Evolutionary conservation across 1,140 invertebrate species (phyloP).

Genomic region (Drosophila arawakana): DNA sequence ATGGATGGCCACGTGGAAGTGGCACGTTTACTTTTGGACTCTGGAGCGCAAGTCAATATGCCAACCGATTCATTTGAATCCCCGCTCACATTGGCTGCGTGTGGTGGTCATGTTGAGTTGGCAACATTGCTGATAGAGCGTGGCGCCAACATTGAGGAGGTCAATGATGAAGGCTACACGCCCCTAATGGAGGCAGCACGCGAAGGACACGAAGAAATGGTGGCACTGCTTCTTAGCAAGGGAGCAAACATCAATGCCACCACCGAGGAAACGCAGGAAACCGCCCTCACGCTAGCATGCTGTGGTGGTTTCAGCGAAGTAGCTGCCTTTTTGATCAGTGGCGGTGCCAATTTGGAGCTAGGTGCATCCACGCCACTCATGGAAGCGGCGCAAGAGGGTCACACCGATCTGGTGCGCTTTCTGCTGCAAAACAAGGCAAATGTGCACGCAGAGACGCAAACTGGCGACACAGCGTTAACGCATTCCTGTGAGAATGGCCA

Average conservation of each 20-base stretch:
- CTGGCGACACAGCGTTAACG: constrained; percentile 98
- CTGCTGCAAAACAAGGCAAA: constrained; percentile 93
- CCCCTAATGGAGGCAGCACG: constrained; percentile 99
- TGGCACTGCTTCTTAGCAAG: constrained; percentile 95
- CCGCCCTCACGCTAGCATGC: constrained; percentile 97
- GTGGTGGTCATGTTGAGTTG: constrained; percentile 98
- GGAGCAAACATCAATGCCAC: constrained; percentile 99
- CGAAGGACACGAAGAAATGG: constrained; percentile 99
- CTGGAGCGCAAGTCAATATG: constrained; percentile 99
- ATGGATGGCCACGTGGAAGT: constrained; percentile 99
- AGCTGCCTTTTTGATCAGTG: constrained; percentile 97
- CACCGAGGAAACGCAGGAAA: constrained; percentile 99
- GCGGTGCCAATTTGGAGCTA: constrained; percentile 97
- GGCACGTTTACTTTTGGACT: constrained; percentile 95
- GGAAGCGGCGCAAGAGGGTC: constrained; percentile 99
- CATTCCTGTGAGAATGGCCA: constrained; percentile 99
- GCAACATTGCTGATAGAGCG: constrained; percentile 97
- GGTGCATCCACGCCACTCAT: constrained; percentile 98
- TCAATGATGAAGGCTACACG: constrained; percentile 99
- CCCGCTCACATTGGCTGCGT: constrained; percentile 98
- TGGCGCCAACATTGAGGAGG: constrained; percentile 99
- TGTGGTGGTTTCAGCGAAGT: constrained; percentile 99
- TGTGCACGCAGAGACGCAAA: constrained; percentile 96
- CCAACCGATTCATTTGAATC: constrained; percentile 99
- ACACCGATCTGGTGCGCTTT: constrained; percentile 96